Base-by-base conservation (phyloP, 2,888 invertebrate genomes). In the Nymphalis c-album region DNA sequence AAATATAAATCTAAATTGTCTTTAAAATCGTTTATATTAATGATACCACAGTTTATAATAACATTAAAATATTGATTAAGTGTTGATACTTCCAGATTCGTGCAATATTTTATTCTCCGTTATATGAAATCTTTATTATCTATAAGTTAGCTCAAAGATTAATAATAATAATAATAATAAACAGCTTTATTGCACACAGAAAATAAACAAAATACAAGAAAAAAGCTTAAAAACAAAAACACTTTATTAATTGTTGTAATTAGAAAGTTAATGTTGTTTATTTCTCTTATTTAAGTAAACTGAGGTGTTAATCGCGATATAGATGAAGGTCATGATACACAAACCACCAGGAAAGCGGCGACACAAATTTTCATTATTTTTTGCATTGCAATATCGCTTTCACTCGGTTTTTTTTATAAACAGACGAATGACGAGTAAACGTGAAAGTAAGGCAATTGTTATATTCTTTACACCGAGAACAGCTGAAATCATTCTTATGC, bases 301-400 rank as follows among this genome's bases (percentile, higher is more conserved):
- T 63, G 60, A 50, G 22, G 64, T 67, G 50, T 67, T 61, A 58
- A 77, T 77, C 73, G 72, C 70, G 73, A 72, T 62, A 60, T 47
- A 70, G 79, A 87, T 85, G 77, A 76, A 77, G 87, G 87, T 86
- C 88, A 87, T 80, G 81, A 81, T 80, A 78, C 80, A 82, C 77
- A 80, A 85, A 82, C 79, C 83, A 81, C 82, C 87, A 89, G 88
- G 89, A 89, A 90, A 88, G 84, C 84, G 85, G 85, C 85, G 90
- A 90, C 90, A 90, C 90, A 82, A 88, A 88, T 90, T 90, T 91
- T 90, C 88, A 87, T 89, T 83, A 80, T 84, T 91, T 89, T 91
- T 91, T 89, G 84, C 88, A 88, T 83, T 79, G 78, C 85, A 81
- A 85, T 91, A 90, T 87, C 88, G 83, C 91, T 92, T 92, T 92